A percentile compares a stretch with the other conserved stretches of the same genome.
Conservation (phyloP, 2,797 vertebrate genomes). For the Acomys russatus region DNA sequence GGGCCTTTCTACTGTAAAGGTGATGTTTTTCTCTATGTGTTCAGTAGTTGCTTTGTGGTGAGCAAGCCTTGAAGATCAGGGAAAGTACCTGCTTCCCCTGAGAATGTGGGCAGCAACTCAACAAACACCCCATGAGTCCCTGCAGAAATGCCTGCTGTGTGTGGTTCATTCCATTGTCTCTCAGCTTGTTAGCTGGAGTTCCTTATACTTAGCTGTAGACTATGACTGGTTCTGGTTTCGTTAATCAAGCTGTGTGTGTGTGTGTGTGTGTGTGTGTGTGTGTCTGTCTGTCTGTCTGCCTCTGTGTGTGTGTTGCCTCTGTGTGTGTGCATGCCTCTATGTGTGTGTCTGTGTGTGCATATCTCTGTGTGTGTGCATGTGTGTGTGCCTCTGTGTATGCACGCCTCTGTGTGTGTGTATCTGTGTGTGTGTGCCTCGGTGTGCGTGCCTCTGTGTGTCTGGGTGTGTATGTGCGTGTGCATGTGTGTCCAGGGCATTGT, state of each 20-base stretch:
- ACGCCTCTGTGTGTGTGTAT: too few relatives aligned
- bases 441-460: too few relatives aligned
- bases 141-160: neutral
- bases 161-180: neutral
- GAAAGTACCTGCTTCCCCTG: neutral
- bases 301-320: too few relatives aligned
- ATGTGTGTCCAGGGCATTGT: neutral
- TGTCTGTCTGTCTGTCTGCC: too few relatives aligned
- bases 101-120: neutral
- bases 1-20: neutral
- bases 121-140: neutral
- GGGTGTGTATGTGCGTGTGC: neutral
- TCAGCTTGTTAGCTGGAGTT: neutral
- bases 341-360: too few relatives aligned
- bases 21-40: neutral
- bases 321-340: too few relatives aligned
- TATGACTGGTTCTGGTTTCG: neutral
- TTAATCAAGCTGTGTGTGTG: neutral
- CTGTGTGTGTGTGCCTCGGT: too few relatives aligned
- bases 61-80: neutral
- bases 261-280: neutral
- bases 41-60: neutral
- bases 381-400: too few relatives aligned
- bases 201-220: neutral
- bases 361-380: too few relatives aligned